Percentiles rank a stretch among this genome's conserved stretches.
Evolutionary conservation across 2,797 vertebrate genomes (phyloP).

Genomic region (Galagoides demidoff): DNA sequence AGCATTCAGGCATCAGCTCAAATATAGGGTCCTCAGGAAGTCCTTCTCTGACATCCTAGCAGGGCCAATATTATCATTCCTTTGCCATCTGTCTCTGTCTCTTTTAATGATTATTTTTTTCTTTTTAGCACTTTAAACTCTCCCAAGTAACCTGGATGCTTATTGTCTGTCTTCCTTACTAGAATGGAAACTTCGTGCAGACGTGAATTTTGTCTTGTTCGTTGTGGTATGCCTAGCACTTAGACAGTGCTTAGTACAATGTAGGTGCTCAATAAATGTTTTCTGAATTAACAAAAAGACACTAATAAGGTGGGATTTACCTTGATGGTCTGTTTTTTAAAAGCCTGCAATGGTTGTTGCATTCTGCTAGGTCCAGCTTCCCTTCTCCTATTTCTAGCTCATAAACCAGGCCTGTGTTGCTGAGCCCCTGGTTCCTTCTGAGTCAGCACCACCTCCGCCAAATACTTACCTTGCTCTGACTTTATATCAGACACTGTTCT

Average conservation of each 20-base stretch:
- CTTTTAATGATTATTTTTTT: neutral
- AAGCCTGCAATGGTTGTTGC: neutral
- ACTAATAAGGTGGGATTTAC: neutral
- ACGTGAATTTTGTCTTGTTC: neutral
- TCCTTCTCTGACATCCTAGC: neutral
- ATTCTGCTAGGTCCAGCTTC: neutral
- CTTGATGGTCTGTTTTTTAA: neutral
- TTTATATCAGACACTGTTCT: neutral
- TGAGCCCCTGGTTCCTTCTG: neutral
- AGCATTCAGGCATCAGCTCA: neutral
- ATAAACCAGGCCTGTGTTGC: neutral
- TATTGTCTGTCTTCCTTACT: neutral
- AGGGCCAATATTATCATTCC: neutral
- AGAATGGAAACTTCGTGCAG: neutral
- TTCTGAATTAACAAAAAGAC: neutral
- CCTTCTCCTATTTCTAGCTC: neutral
- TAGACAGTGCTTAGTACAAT: neutral
- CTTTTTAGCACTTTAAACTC: neutral
- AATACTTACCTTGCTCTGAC: neutral
- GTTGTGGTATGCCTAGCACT: neutral
- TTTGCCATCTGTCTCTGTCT: neutral
- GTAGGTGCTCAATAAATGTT: neutral
- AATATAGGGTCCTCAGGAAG: neutral
- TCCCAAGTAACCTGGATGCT: neutral
- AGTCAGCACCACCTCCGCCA: neutral